Evolutionary conservation across 2,797 vertebrate genomes (phyloP).

Genomic region (Diceros bicornis): DNA sequence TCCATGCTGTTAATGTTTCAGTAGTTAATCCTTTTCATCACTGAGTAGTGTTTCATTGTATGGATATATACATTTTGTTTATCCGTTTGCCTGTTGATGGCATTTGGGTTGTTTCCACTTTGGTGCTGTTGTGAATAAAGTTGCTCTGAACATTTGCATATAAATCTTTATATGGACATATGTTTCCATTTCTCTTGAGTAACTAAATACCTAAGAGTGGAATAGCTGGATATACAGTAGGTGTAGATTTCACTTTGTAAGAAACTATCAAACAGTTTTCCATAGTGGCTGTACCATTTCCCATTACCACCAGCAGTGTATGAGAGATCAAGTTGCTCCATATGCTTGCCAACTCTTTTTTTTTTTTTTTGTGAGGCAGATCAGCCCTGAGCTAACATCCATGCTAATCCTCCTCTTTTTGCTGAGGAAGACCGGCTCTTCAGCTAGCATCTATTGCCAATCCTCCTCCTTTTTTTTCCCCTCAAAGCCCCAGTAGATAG

Average conservation of each 20-base stretch:
- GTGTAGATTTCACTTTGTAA: neutral
- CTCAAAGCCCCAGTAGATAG: no score
- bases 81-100: neutral
- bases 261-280: neutral
- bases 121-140: neutral
- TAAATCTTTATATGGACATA: neutral
- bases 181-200: neutral
- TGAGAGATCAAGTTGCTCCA: neutral
- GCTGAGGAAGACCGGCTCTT: no score
- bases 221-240: neutral
- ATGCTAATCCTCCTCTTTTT: no score
- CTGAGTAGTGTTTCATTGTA: neutral
- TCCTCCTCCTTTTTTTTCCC: no score
- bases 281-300: neutral
- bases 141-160: neutral
- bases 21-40: neutral
- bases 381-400: no score
- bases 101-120: neutral
- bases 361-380: no score
- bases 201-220: neutral
- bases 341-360: neutral
- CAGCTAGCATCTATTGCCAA: no score
- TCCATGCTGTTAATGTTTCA: neutral
- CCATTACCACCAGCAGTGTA: neutral
- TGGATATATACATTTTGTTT: neutral